phyloP scores from a whole-genome alignment of 1,140 invertebrate species.

The Drosophila mayri region DNA sequence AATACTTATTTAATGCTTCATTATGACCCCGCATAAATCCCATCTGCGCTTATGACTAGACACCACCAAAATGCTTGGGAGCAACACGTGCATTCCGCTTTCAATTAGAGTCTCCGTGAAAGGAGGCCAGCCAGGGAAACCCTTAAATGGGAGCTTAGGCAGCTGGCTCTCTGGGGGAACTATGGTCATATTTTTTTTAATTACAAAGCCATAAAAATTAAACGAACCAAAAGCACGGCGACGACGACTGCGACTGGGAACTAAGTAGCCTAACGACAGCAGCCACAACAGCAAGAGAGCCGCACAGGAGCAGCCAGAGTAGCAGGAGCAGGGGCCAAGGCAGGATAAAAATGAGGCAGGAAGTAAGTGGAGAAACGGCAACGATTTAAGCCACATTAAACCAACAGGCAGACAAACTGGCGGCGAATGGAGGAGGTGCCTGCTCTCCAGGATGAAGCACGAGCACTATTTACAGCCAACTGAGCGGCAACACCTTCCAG shows the following conservation, averaged over 20 bases:
- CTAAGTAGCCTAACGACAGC: conserved; percentile 72
- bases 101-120: conserved; percentile 54
- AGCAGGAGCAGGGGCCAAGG: conserved; percentile 1
- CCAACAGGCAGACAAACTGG: conserved; percentile 63
- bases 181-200: conserved; percentile 70
- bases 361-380: conserved; percentile 35
- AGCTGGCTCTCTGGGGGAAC: conserved; percentile 30
- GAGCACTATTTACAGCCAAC: conserved; percentile 44
- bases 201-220: conserved; percentile 71
- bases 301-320: neutral
- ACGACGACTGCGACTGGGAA: conserved; percentile 44
- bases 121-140: conserved; percentile 29
- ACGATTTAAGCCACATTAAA: conserved; percentile 75
- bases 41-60: conserved; percentile 9
- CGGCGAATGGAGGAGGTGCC: conserved; percentile 7
- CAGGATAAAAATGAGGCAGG: conserved; percentile 32
- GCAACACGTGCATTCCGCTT: conserved; percentile 61
- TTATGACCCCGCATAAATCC: conserved; percentile 39
- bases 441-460: conserved; percentile 3
- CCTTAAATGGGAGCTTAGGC: conserved; percentile 43
- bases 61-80: conserved; percentile 14
- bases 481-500: conserved; percentile 63
- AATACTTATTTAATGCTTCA: conserved; percentile 46
- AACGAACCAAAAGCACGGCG: conserved; percentile 54
- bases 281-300: conserved; percentile 27